Evolutionary conservation across 2,888 invertebrate genomes (phyloP), one percentile per base, ranked within the genome.

Genomic region (Pterobdella sp.): DNA sequence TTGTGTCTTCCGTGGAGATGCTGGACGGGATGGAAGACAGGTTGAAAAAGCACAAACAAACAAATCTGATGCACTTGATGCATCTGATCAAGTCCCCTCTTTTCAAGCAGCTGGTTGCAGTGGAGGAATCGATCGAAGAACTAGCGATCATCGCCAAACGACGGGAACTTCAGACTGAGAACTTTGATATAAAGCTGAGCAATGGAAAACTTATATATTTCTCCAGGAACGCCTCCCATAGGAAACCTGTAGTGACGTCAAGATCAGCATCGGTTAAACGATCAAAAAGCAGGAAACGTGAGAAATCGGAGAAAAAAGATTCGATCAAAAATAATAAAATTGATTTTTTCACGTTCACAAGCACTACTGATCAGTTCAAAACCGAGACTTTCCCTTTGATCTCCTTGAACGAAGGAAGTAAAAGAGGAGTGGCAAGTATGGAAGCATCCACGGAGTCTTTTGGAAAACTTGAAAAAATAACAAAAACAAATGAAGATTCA

Each of bases 71-170:
- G 31, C 37, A 73, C 36, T 56, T 73, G 26, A 63, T 73, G 29
- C 49, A 64, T 37, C 32, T 67, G 10, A 34, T 74, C 26, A 67
- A 71, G n/a, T 74, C 74, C 2, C 74, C 74, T 31, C 37, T 74
- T 36, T 74, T 74, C 60, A 34, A 64, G 0, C 70, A 68, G 10
- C 71, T 74, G 26, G 71, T 74, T 18, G 26, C 31, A 34, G 37
- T 74, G 32, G 70, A 74, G 35, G 71, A 74, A 14, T 63, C 74
- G 18, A 71, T 74, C 2, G 36, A 56, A 26, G 37, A 63, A 14
- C 42, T 73, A 31, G 36, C 34, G 1, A 29, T 35, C 4, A 67
- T 73, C n/a, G 60, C 69, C 10, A 56, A 35, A n/a, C 10, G 37
- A 31, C 60, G 49, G 36, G 56, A 68, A 26, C 32, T 73, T 31